Evolutionary conservation across 2,113 vertebrate species (phyloP).

Genomic region (Cromileptes altivelis): DNA sequence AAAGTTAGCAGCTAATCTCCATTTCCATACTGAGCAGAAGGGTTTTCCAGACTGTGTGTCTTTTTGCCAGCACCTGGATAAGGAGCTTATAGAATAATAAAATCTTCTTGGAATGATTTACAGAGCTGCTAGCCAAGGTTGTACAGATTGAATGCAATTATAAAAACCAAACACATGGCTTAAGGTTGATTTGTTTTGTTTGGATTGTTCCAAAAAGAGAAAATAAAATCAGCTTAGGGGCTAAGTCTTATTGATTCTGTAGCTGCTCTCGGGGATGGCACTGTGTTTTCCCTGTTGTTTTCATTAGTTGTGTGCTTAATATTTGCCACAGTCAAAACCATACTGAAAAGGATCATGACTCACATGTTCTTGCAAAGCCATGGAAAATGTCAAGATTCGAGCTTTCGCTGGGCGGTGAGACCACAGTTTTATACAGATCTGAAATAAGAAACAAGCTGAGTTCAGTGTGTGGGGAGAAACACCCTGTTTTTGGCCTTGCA

Average conservation of each 20-base stretch:
- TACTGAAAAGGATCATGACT: constrained; percentile 66
- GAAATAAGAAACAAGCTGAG: constrained; percentile 57
- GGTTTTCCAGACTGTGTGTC: constrained; percentile 39
- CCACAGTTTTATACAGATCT: constrained; percentile 60
- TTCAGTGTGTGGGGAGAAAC: constrained; percentile 64
- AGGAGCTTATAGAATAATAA: constrained; percentile 57
- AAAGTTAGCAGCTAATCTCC: constrained; percentile 39
- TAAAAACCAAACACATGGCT: constrained; percentile 50
- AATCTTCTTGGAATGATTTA: constrained; percentile 38
- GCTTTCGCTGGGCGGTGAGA: constrained; percentile 33
- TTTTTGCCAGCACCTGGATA: constrained; percentile 53
- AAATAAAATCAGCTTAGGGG: constrained; percentile 44
- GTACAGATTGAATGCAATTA: constrained; percentile 35
- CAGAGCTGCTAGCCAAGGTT: constrained; percentile 25
- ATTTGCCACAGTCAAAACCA: constrained; percentile 53
- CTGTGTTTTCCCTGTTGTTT: constrained; percentile 62
- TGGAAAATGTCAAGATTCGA: constrained; percentile 60
- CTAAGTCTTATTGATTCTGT: constrained; percentile 54
- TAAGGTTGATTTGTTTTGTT: constrained; percentile 62
- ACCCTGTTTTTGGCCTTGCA: constrained; percentile 61
- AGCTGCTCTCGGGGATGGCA: constrained; percentile 34
- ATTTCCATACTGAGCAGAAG: constrained; percentile 36
- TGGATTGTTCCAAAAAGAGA: constrained; percentile 43
- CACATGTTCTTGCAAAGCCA: constrained; percentile 61
- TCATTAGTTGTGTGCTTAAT: constrained; percentile 60